These are phyloP conservation scores for Acholoe squamosa DNA, from an alignment of 2,888 invertebrate genomes.

Conservation along the genomic window DNA sequence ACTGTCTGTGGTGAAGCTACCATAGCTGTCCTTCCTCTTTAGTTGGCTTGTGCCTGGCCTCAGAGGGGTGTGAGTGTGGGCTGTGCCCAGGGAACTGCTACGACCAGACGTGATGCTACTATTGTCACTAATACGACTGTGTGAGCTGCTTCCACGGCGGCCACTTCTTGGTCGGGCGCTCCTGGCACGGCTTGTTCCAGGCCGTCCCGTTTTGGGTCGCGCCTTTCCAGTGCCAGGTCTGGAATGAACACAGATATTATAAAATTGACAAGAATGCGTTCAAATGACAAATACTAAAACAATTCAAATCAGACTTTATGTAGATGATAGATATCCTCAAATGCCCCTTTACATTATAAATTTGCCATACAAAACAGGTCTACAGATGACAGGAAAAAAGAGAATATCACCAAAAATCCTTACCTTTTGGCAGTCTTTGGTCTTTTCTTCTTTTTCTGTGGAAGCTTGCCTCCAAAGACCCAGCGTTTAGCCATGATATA, in stretches of 20 bases:
- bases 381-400: no score
- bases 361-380: no score
- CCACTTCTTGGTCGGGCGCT: not conserved
- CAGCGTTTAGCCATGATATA: not conserved
- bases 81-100: not conserved
- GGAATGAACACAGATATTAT: not conserved
- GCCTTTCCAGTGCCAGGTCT: not conserved
- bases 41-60: not conserved
- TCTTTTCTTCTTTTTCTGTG: not conserved
- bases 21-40: not conserved
- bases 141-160: not conserved
- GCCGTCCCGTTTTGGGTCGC: not conserved
- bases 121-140: not conserved
- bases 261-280: no score
- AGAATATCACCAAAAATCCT: no score
- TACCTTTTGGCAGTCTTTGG: constrained; percentile 41
- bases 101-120: not conserved
- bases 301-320: no score
- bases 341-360: no score
- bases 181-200: not conserved
- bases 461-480: not conserved
- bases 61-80: constrained; percentile 28
- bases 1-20: not conserved
- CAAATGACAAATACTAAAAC: no score
- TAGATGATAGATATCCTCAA: no score